Evolutionary conservation across 1,140 invertebrate genomes (phyloP).

Genomic region (Bombus polaris): DNA sequence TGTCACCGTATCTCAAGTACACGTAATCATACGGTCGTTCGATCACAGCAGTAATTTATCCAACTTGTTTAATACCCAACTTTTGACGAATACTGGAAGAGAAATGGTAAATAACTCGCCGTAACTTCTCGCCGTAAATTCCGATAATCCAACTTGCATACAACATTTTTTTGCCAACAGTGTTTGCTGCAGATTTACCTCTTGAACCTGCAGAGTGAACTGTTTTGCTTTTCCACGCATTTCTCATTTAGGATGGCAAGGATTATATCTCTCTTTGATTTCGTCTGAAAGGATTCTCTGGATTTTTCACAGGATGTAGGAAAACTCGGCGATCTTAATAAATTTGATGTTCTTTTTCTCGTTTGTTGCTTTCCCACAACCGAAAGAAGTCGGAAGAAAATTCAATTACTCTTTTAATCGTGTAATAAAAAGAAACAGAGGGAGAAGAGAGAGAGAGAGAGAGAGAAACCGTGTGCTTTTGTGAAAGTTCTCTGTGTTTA

Average conservation of each 20-base stretch:
- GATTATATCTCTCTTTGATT: neutral
- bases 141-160: neutral
- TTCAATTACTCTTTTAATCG: neutral
- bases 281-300: neutral
- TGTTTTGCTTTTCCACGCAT: neutral
- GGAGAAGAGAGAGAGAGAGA: neutral
- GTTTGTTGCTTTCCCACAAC: too few relatives aligned
- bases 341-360: neutral
- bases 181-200: neutral
- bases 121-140: neutral
- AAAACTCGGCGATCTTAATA: neutral
- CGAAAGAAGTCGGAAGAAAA: neutral
- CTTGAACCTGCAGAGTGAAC: neutral
- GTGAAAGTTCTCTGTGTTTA: neutral
- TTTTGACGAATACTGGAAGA: neutral
- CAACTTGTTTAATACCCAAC: neutral
- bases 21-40: neutral
- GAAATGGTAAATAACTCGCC: neutral
- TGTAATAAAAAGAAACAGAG: neutral
- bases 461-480: neutral
- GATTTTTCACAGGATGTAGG: too few relatives aligned
- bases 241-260: neutral
- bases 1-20: too few relatives aligned
- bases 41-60: neutral
- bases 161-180: neutral